Evolutionary conservation across 2,113 vertebrate species (phyloP).

Genomic region (Bufo gargarizans): DNA sequence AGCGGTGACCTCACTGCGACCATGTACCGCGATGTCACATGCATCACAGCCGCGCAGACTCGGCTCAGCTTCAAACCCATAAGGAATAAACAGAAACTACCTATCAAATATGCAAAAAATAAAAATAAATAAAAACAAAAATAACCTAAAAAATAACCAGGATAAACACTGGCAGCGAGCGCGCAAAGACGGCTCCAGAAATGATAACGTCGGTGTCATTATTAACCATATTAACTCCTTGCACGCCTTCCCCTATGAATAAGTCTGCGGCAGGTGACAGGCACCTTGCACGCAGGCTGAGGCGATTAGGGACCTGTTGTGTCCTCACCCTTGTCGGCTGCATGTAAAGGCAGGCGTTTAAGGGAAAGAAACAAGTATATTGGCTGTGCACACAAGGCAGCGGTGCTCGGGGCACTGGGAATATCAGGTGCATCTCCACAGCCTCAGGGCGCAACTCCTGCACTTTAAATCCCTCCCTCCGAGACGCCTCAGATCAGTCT

Average conservation of each 20-base stretch:
- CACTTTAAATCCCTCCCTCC: conserved; percentile 89
- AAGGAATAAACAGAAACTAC: too few relatives aligned
- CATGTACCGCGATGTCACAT: too few relatives aligned
- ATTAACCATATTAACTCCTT: too few relatives aligned
- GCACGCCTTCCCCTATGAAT: background rate
- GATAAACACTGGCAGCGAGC: too few relatives aligned
- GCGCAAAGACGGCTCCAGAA: too few relatives aligned
- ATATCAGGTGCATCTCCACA: conserved; percentile 94
- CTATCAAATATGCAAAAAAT: too few relatives aligned
- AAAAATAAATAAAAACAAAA: too few relatives aligned
- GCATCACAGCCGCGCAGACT: too few relatives aligned
- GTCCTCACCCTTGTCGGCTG: conserved; percentile 53
- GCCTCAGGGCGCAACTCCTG: conserved; percentile 93
- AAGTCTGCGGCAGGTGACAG: background rate
- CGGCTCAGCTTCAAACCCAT: too few relatives aligned
- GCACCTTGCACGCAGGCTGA: background rate
- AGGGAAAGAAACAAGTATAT: conserved; percentile 63
- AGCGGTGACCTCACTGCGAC: too few relatives aligned
- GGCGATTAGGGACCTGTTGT: background rate
- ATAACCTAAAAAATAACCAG: too few relatives aligned
- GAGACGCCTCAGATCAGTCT: conserved; percentile 77
- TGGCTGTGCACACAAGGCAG: conserved; percentile 77
- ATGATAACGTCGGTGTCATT: too few relatives aligned
- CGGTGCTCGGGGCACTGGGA: conserved; percentile 91
- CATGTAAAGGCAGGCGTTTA: conserved; percentile 64